Conservation (phyloP, 2,797 vertebrate genomes). For the Phataginus tetradactyla region DNA sequence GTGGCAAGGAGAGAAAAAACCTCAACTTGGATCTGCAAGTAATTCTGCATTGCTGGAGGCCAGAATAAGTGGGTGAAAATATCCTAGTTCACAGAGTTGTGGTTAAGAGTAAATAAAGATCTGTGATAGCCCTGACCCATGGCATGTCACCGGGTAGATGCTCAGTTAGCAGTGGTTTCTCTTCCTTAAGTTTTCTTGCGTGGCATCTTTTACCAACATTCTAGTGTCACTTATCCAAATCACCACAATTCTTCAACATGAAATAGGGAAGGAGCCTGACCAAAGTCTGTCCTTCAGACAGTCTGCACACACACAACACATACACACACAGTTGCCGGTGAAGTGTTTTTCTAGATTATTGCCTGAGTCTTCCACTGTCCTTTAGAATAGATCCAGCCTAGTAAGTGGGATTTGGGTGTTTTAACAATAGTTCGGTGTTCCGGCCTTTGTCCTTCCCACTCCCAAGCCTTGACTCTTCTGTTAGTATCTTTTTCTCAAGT, state of each 20-base stretch:
- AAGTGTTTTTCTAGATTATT: slow-evolving; percentile 28
- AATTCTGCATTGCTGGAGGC: neutral
- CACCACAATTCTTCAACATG: neutral
- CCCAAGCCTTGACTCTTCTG: slow-evolving; percentile 44
- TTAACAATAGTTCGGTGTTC: slow-evolving; percentile 49
- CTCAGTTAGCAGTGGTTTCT: neutral
- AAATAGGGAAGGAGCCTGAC: neutral
- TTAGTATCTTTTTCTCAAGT: slow-evolving; percentile 69
- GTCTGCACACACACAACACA: neutral
- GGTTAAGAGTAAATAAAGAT: neutral
- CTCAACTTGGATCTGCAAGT: neutral
- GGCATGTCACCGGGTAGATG: neutral
- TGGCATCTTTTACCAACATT: neutral
- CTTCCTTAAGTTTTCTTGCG: neutral
- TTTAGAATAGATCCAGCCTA: slow-evolving; percentile 41
- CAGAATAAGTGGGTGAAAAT: neutral
- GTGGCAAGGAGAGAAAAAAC: neutral
- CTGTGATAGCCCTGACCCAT: neutral
- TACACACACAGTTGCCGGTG: neutral
- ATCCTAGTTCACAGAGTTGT: neutral
- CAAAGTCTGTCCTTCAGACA: neutral
- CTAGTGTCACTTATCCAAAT: neutral
- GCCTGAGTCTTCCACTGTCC: neutral
- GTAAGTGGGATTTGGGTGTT: neutral
- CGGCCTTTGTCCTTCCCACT: slow-evolving; percentile 60